Evolutionary conservation across 2,113 vertebrate genomes (phyloP).

Genomic region (Smithornis capensis): DNA sequence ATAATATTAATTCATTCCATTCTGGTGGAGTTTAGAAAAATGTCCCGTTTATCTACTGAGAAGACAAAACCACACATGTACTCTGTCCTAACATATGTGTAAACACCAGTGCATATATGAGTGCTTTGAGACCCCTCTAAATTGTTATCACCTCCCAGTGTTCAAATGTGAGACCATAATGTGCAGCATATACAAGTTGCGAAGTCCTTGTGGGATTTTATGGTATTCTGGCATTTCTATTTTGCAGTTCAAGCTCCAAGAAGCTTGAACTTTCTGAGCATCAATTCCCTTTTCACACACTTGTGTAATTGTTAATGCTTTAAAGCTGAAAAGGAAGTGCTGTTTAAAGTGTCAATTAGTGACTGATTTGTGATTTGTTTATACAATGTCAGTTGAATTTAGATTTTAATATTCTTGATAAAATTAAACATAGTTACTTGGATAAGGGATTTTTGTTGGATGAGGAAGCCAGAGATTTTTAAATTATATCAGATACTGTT

Average conservation of each 20-base stretch:
- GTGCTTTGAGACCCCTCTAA: not conserved
- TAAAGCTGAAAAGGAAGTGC: not conserved
- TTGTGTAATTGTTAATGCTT: not conserved
- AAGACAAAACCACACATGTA: slow-evolving; percentile 11
- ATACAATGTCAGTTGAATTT: not conserved
- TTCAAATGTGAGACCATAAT: not conserved
- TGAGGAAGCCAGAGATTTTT: not conserved
- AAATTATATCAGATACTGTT: not conserved
- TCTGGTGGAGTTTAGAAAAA: slow-evolving; percentile 27
- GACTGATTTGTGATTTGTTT: slow-evolving; percentile 34
- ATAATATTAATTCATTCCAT: slow-evolving; percentile 41
- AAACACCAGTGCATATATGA: not conserved
- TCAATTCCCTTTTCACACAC: not conserved
- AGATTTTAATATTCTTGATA: not conserved
- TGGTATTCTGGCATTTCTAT: not conserved
- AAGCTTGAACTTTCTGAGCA: not conserved
- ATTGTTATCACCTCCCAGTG: not conserved
- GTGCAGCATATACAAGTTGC: not conserved
- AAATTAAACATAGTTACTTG: slow-evolving; percentile 28
- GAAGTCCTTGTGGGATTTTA: not conserved
- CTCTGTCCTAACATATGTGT: not conserved
- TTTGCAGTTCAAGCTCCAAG: not conserved
- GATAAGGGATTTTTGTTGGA: not conserved
- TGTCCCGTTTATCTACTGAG: not conserved
- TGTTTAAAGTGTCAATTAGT: not conserved